These are phyloP conservation scores for Triplophysa dalaica DNA, from an alignment of 2,113 vertebrate genomes.

Conservation along the genomic window DNA sequence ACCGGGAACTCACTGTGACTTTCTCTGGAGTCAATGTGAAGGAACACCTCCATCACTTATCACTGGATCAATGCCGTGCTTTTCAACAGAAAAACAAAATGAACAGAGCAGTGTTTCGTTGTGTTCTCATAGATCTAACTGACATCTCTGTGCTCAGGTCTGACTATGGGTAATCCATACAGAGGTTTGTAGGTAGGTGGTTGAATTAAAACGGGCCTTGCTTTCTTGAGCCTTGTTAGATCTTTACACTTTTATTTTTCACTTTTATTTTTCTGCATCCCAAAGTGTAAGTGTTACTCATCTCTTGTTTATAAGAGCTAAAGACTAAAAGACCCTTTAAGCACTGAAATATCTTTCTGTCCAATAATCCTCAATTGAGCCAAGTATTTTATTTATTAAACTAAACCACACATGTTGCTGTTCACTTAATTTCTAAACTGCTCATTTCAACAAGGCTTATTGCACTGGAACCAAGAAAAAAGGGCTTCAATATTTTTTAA, in stretches of 20 bases:
- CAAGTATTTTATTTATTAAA: too few relatives aligned
- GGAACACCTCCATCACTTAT: slow-evolving; percentile 7
- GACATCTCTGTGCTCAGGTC: slow-evolving; percentile 10
- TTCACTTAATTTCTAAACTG: too few relatives aligned
- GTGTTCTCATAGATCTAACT: slow-evolving; percentile 19
- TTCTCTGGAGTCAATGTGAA: slow-evolving; percentile 5
- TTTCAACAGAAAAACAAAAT: background rate
- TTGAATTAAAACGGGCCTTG: background rate
- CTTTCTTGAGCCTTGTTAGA: background rate
- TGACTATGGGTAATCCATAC: slow-evolving; percentile 9
- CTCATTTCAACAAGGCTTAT: too few relatives aligned
- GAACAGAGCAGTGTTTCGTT: background rate
- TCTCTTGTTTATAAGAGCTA: background rate
- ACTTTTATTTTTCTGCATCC: background rate
- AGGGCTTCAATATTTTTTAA: too few relatives aligned
- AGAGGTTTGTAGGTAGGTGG: slow-evolving; percentile 1
- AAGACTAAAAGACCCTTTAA: background rate
- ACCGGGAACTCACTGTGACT: background rate
- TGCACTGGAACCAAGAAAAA: too few relatives aligned
- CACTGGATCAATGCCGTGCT: background rate
- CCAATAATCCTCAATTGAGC: too few relatives aligned
- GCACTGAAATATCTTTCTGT: too few relatives aligned
- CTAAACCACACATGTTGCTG: background rate
- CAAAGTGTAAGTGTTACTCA: background rate
- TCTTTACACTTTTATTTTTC: background rate